Conservation (phyloP, 1,140 invertebrate genomes). For the Gonatopus flavifemur region DNA sequence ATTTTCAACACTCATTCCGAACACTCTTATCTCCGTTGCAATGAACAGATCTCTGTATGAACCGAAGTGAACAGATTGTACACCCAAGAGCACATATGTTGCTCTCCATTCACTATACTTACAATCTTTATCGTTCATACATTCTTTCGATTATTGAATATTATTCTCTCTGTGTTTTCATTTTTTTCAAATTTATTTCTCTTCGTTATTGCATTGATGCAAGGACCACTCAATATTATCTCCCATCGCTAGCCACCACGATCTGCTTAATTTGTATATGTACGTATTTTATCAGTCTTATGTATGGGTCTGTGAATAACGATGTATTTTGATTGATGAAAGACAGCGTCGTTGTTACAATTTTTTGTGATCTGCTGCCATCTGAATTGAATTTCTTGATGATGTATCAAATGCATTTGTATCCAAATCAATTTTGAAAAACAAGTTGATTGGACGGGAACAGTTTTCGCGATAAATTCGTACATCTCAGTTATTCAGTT, state of each 20-base stretch:
- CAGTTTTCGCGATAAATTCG: too few relatives aligned
- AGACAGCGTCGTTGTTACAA: too few relatives aligned
- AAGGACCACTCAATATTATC: conserved; percentile 59
- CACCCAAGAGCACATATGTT: neutral
- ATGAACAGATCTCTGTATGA: too few relatives aligned
- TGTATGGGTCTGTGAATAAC: conserved; percentile 27
- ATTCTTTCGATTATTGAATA: conserved; percentile 33
- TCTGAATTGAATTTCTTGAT: too few relatives aligned
- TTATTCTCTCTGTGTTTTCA: conserved; percentile 4
- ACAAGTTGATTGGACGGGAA: too few relatives aligned
- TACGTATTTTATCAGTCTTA: conserved; percentile 42
- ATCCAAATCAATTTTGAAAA: too few relatives aligned
- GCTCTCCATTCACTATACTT: conserved; percentile 7
- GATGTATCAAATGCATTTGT: too few relatives aligned
- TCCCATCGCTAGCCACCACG: conserved; percentile 55
- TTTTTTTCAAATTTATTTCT: conserved; percentile 42
- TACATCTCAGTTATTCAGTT: too few relatives aligned
- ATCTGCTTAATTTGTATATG: conserved; percentile 56
- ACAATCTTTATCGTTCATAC: conserved; percentile 32
- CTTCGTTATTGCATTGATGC: conserved; percentile 55
- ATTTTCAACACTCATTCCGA: too few relatives aligned
- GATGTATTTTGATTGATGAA: too few relatives aligned
- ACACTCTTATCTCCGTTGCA: too few relatives aligned
- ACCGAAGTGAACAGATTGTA: conserved; percentile 4
- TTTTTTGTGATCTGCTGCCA: too few relatives aligned